Conservation (phyloP, 2,113 vertebrate species). For the human (Homo sapiens) region DNA sequence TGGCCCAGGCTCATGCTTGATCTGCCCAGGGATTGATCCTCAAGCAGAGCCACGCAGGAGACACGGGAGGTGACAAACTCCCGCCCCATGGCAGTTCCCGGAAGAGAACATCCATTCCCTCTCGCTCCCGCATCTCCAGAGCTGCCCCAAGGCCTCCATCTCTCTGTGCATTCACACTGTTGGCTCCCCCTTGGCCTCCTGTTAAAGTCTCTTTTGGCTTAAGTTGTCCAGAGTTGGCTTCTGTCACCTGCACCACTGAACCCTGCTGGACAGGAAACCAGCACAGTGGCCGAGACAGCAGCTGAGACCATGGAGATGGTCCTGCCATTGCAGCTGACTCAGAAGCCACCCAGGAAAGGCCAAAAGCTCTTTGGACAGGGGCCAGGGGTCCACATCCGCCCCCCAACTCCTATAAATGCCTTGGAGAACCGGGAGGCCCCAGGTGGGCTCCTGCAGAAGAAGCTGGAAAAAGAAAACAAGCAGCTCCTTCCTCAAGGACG, state of each 20-base stretch:
- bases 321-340: accelerated
- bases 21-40: neutral
- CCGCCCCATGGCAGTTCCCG: accelerated
- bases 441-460: neutral
- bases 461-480: neutral
- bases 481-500: neutral
- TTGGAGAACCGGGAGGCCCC: neutral
- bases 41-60: accelerated
- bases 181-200: neutral
- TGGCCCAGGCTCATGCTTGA: neutral
- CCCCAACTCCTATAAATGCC: accelerated
- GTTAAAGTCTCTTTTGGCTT: neutral
- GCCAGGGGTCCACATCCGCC: neutral
- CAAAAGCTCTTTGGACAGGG: too few species aligned
- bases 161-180: neutral
- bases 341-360: neutral
- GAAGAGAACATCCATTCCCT: neutral
- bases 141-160: neutral
- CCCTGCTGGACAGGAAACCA: neutral
- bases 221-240: neutral
- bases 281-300: neutral
- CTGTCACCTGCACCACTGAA: neutral
- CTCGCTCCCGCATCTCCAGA: neutral
- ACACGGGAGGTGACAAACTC: accelerated
- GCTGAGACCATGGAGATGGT: neutral